Evolutionary conservation across 2,113 vertebrate species (phyloP).

Genomic region (Indri indri): DNA sequence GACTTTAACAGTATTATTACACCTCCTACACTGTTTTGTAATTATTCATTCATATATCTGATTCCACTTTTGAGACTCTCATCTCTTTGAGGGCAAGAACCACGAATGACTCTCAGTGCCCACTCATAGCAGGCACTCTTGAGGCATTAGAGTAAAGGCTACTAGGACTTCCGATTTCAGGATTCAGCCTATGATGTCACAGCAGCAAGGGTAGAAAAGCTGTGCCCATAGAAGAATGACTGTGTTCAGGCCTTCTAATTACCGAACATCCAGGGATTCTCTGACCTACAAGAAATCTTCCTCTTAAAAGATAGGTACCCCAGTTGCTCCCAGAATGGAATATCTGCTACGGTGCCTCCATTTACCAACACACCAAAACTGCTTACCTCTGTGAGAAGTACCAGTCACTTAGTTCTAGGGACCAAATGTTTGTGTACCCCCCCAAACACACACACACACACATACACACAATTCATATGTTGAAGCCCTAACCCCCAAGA

Average conservation of each 20-base stretch:
- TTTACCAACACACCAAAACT: not conserved
- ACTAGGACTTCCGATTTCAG: not conserved
- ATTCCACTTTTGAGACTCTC: not conserved
- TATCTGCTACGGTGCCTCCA: not conserved
- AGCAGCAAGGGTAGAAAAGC: not conserved
- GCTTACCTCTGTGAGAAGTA: not conserved
- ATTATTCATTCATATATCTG: not conserved
- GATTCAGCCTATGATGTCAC: not conserved
- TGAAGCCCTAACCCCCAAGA: not conserved
- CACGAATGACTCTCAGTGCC: not conserved
- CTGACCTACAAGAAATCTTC: not conserved
- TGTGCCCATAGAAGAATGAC: not conserved
- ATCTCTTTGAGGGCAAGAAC: not conserved
- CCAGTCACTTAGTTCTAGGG: not conserved
- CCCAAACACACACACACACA: no score
- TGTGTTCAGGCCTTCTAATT: not conserved
- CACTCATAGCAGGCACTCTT: not conserved
- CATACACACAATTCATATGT: no score
- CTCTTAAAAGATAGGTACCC: not conserved
- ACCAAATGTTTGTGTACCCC: not conserved
- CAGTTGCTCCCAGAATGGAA: not conserved
- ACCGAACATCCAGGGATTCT: not conserved
- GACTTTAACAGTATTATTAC: not conserved
- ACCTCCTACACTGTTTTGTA: not conserved
- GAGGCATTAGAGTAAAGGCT: not conserved